Conservation (phyloP, 1,140 invertebrate genomes). For the Trachymyrmex septentrionalis region DNA sequence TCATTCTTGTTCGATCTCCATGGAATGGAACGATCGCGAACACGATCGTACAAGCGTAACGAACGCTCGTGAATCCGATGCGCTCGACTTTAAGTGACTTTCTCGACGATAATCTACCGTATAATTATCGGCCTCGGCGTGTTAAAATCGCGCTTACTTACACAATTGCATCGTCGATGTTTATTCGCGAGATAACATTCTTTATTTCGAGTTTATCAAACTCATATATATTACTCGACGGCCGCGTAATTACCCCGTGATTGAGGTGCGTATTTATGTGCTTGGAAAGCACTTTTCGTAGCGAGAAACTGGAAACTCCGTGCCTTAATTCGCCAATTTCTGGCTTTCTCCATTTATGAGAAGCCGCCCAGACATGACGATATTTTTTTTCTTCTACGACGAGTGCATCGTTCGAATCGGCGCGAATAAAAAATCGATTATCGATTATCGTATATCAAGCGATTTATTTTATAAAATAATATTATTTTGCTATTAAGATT, state of each 20-base stretch:
- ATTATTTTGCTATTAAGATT: neutral
- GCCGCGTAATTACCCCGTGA: conserved; percentile 44
- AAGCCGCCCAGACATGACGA: conserved; percentile 30
- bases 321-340: conserved; percentile 52
- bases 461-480: neutral
- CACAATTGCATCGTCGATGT: conserved; percentile 19
- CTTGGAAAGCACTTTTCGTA: conserved; percentile 57
- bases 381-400: conserved; percentile 13
- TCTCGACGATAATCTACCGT: conserved; percentile 51
- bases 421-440: conserved; percentile 27
- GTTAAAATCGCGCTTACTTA: conserved; percentile 39
- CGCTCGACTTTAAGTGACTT: conserved; percentile 57
- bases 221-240: conserved; percentile 14
- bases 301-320: conserved; percentile 56
- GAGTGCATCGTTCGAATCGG: neutral
- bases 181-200: conserved; percentile 37
- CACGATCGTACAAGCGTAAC: conserved; percentile 50
- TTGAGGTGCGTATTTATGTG: conserved; percentile 30
- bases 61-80: conserved; percentile 50
- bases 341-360: conserved; percentile 59
- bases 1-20: conserved; percentile 47
- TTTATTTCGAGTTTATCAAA: conserved; percentile 42
- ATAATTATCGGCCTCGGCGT: conserved; percentile 44
- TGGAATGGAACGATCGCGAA: conserved; percentile 43
- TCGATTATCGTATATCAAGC: neutral